Evolutionary conservation across 2,888 invertebrate genomes (phyloP), one percentile per base, ranked within the genome.

Genomic region (Deilephila elpenor): DNA sequence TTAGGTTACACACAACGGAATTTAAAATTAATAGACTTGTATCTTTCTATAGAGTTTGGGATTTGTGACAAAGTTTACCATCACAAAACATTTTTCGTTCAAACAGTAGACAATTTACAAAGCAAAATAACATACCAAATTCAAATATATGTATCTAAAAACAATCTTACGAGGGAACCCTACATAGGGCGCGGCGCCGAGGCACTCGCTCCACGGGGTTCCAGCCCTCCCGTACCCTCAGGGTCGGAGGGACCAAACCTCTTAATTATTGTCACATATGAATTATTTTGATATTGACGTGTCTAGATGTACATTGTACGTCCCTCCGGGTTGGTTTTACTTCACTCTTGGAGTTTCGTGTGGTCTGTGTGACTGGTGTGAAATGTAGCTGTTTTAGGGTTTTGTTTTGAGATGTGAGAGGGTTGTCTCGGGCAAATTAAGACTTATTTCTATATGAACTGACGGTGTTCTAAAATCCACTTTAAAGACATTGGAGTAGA

Each of bases 271-370:
- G 76, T 82, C 78, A 79, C 78, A 76, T 79, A 79, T 83, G 92
- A 92, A 90, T 92, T 92, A 92, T 92, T 92, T 92, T 89, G 90
- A 88, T 91, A 92, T 91, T 89, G 92, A 90, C 89, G 90, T 87
- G 86, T 77, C 81, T 83, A 83, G 78, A 78, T 80, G 79, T 78
- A 78, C 82, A 81, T 25, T 25, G 25, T 81, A 78, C 76, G 78
- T 82, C 81, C 83, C 83, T 80, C 79, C 75, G 80, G 83, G 74
- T 79, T 83, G 81, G 81, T 82, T 83, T 83, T 79, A 79, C 81
- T 59, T 60, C 29, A 60, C 37, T 71, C 67, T 25, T 67, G 51
- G 44, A 67, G 14, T 51, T 51, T 67, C 51, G 25, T 51, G 67
- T 20, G 67, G 44, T 67, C 67, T 25, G 25, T 44, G 25, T 7